Evolutionary conservation across 30 jellyfish, hydroid and myxozoan genomes (phyloP), one percentile per base, ranked within the genome.

Genomic region (Turritopsis rubra): DNA sequence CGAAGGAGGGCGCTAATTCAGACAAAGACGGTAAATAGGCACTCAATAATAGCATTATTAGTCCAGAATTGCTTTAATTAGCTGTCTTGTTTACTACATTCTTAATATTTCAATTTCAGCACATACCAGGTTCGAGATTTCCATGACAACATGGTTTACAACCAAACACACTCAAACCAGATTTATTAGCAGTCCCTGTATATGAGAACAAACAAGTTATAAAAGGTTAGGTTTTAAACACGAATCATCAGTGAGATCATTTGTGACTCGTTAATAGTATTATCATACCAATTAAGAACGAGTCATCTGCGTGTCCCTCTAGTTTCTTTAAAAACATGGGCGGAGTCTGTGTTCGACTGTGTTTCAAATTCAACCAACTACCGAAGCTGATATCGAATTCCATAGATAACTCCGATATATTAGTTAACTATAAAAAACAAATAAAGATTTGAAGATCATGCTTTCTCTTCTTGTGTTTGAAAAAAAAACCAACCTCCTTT

Each of bases 91-190:
- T n/a, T n/a, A n/a, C n/a, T n/a, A n/a, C n/a, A n/a, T n/a, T n/a
- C n/a, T n/a, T n/a, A n/a, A n/a, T n/a, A n/a, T n/a, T n/a, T n/a
- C n/a, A n/a, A n/a, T n/a, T n/a, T n/a, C n/a, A n/a, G n/a, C n/a
- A n/a, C 66, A 19, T 65, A 90, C 97, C 97, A 60, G 97, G 97
- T 54, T 91, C 75, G 52, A 91, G 41, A 31, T 27, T 71, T 20
- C 96, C 65, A 24, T 72, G 54, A 72, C 68, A 20, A n/a, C 60
- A 41, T n/a, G 97, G 97, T 28, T 73, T 81, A 72, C 97, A 91
- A 81, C 91, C 97, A 74, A 91, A 91, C 24, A 93, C 91, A 52
- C 92, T 75, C 52, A 87, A 28, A 23, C 97, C 96, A 80, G 73
- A 82, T 80, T 76, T 20, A 74, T 91, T 91, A 25, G 88, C 27